Evolutionary conservation across 2,888 invertebrate genomes (phyloP), one percentile per base, ranked within the genome.

Genomic region (Chouioia cunea): DNA sequence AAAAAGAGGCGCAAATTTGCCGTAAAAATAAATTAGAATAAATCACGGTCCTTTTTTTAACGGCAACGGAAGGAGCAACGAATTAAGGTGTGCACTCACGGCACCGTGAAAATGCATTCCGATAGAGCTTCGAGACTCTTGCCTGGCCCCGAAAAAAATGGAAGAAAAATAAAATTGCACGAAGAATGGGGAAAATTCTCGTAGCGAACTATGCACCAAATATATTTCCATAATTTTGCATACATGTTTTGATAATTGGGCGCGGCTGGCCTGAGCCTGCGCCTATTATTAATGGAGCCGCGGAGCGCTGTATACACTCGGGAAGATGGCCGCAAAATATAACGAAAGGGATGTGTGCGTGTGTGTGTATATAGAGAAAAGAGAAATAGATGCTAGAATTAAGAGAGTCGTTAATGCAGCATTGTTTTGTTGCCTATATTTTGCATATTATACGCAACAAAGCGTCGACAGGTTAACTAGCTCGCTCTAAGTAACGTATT

Each of bases 161-260:
- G 16, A 16, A 20, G 16, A 4, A 16, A 54, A 53, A 20, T 53
- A 47, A 27, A 79, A 77, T 76, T 64, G 27, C 12, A 76, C 75
- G 73, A 47, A 60, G 65, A 59, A 56, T 52, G 75, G 76, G 52
- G 20, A 14, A 22, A 52, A 52, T 76, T 77, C 76, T 77, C 78
- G 79, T 77, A 77, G 79, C 78, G 78, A 36, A 12, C 36, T 77
- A n/a, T 79, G 79, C 75, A 79, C n/a, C 78, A 80, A 80, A 82
- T 81, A 80, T 77, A 82, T 84, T 84, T 80, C 80, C 83, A 83
- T 84, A 82, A 80, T 73, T 84, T 83, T 81, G 83, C 83, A 83
- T 84, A 80, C 79, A 81, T 81, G 83, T 83, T 82, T 83, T 83
- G 81, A 83, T 82, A 83, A 84, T 82, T 81, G 81, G 80, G 65